Base-by-base conservation (phyloP, 2,113 vertebrate genomes). In the Porphyrio hochstetteri region DNA sequence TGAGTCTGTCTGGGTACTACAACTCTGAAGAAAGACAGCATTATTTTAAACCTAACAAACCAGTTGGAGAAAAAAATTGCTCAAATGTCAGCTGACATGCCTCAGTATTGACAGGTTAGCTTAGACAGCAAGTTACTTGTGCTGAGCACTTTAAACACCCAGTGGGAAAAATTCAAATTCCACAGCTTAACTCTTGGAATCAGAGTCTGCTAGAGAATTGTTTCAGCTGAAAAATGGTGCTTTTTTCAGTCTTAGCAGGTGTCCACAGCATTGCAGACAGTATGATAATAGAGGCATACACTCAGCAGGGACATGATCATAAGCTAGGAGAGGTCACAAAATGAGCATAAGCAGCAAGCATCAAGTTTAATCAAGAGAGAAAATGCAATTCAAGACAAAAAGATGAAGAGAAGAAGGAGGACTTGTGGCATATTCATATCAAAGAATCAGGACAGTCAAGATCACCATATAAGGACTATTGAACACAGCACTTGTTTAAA, bases 111-210 rank as follows among this genome's bases (percentile, higher is more conserved):
- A 96, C 95, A 97, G 94, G 96, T 97, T 92, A 96, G 93, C 78
- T 96, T 96, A 93, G 95, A 93, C 88, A 96, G 95, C 82, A 93
- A 95, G 89, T 97, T 96, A 91, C 91, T 97, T 92, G 82, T 93
- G 35, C 77, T 94, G 75, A 97, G 88, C 48, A 95, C 94, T 84
- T 97, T 92, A 90, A 98, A 96, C 64, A 97, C 80, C 46, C 93
- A 94, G n/a, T 97, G 95, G 96, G 95, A 97, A 79, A 95, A 94
- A 88, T 97, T 94, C 88, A 88, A 59, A 87, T 97, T 96, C 96
- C 88, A 88, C 0, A 2, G 87, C 81, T 93, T 95, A 94, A 90
- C 80, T 93, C 95, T 94, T 93, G 88, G 93, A 87, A 96, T 97
- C 65, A 97, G 40, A 93, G 87, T 87, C 91, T 86, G 90, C 91